A percentile compares a stretch with the other conserved stretches of the same genome.
These are phyloP conservation scores for Caenorhabditis sp. DNA, from an alignment of 2,888 invertebrate species.

Conservation along the genomic window DNA sequence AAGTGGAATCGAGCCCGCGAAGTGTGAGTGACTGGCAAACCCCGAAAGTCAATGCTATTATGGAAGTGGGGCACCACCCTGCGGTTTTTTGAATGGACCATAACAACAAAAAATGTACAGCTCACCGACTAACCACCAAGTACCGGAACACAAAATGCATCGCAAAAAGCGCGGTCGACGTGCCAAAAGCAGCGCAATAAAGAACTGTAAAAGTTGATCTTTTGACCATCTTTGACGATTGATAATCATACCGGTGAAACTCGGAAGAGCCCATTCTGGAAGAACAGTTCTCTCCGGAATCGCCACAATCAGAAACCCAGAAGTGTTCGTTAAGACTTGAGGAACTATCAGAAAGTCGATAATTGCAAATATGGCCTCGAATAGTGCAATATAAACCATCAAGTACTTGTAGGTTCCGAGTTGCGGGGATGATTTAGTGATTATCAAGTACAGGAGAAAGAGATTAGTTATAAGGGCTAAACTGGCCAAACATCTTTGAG, in stretches of 20 bases:
- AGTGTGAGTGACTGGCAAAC: too few species aligned
- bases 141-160: constrained; percentile 43
- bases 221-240: too few species aligned
- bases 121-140: constrained; percentile 8
- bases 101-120: too few species aligned
- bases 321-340: not conserved
- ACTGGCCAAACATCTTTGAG: not conserved
- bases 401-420: constrained; percentile 36
- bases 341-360: constrained; percentile 22
- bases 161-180: constrained; percentile 16
- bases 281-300: not conserved
- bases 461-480: not conserved
- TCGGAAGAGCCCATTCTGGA: not conserved
- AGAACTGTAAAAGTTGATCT: not conserved
- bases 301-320: not conserved
- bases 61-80: too few species aligned
- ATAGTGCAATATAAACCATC: constrained; percentile 38
- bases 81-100: too few species aligned
- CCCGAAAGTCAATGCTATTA: too few species aligned
- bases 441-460: constrained; percentile 4
- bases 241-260: too few species aligned
- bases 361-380: constrained; percentile 23
- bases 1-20: not conserved
- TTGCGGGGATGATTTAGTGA: constrained; percentile 14
- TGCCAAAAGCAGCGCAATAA: constrained; percentile 21